Base-by-base conservation (phyloP, 92 coral and sea anemone genomes). In the Porites rus region DNA sequence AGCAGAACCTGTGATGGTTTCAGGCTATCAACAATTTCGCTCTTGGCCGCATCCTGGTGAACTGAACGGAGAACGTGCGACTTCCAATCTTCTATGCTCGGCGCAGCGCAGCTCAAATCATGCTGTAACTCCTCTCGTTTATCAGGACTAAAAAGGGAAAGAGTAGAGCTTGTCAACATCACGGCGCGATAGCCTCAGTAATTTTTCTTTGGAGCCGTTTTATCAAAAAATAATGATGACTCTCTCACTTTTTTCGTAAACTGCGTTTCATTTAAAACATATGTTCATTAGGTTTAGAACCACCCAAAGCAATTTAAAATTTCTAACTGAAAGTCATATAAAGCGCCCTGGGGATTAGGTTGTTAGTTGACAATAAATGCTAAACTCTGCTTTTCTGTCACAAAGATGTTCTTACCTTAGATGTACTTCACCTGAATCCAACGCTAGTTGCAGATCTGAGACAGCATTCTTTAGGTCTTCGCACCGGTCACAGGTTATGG, bases 11-110 rank as follows among this genome's bases (percentile, higher is more conserved):
- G 87, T 8, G 64, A 20, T 24, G 70, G 18, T 16, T 17, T 52
- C 70, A 83, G 65, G 80, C 22, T 11, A 54, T 50, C 70, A 13
- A 83, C 31, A 51, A 83, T 51, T 21, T 16, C 43, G 38, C 58
- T 43, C 53, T 83, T 74, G 53, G 87, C 80, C 68, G 75, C 85
- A 43, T 81, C 85, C 60, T 81, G 85, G 76, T 68, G 80, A 28
- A 71, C 80, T 61, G 77, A 51, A 17, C 87, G 78, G 20, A 71
- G 46, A 28, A 69, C 51, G 16, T 82, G 87, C 56, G 80, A 67
- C 80, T 76, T 76, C 80, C 80, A 76, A 20, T 59, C 80, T 56
- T 76, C 80, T 22, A 76, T 52, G 50, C 50, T 69, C 1, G 17
- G 56, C 18, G 51, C 65, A 76, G 28, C 66, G 80, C 70, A 25